A percentile compares a stretch with the other conserved stretches of the same genome.
Conservation (phyloP, 1,140 invertebrate species). For the Drosophila pandora region DNA sequence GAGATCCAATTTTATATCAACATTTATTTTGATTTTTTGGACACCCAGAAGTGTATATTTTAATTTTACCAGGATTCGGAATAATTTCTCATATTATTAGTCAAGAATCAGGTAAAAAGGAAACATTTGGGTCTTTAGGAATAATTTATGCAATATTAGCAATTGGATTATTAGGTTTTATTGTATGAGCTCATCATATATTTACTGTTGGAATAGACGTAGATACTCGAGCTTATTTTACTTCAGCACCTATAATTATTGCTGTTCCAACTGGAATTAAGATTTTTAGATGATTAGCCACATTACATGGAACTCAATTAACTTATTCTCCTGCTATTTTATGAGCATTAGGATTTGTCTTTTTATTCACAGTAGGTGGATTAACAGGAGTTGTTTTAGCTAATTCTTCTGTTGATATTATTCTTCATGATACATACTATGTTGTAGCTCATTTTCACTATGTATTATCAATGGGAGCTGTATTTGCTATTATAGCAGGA, state of each 20-base stretch:
- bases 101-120: conserved; percentile 86
- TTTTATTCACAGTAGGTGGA: conserved; percentile 87
- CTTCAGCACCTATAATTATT: no score
- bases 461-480: conserved; percentile 87
- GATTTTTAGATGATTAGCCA: conserved; percentile 88
- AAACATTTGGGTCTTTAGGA: conserved; percentile 86
- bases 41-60: conserved; percentile 91
- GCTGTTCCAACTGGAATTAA: no score
- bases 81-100: conserved; percentile 88
- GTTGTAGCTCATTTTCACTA: conserved; percentile 91
- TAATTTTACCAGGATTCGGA: conserved; percentile 87
- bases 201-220: conserved; percentile 90
- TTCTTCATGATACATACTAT: conserved; percentile 86
- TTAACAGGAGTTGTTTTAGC: conserved; percentile 86
- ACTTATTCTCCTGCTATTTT: conserved; percentile 85
- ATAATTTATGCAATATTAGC: conserved; percentile 88
- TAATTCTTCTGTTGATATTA: conserved; percentile 88
- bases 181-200: conserved; percentile 90
- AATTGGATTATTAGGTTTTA: conserved; percentile 88
- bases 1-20: conserved; percentile 89
- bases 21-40: conserved; percentile 93
- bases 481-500: conserved; percentile 89
- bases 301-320: conserved; percentile 85
- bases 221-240: conserved; percentile 86
- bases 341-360: conserved; percentile 89